These are phyloP conservation scores for Drosophila kepulauana DNA, from an alignment of 1,140 invertebrate genomes.

Conservation along the genomic window DNA sequence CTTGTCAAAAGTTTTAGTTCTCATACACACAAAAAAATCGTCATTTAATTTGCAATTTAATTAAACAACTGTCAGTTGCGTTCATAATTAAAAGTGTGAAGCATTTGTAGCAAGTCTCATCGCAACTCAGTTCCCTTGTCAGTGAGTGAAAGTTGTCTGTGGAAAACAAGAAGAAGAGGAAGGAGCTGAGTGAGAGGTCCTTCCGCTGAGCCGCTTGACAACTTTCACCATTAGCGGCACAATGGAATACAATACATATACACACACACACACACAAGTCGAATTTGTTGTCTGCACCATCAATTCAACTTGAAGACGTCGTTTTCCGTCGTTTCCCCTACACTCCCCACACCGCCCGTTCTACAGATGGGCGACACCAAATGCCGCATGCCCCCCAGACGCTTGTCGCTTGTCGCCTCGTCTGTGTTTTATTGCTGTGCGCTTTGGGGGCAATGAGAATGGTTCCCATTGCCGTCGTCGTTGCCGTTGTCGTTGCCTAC, in stretches of 20 bases:
- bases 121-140: conserved; percentile 51
- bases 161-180: conserved; percentile 54
- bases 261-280: conserved; percentile 59
- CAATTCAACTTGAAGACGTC: conserved; percentile 80
- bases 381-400: conserved; percentile 7
- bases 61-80: not conserved
- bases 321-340: conserved; percentile 31
- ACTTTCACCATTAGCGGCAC: conserved; percentile 81
- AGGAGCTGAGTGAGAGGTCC: conserved; percentile 36
- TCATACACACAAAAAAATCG: too few species aligned
- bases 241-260: conserved; percentile 50
- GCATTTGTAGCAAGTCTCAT: conserved; percentile 11
- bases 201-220: conserved; percentile 69
- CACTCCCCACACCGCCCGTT: not conserved
- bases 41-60: not conserved
- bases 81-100: not conserved
- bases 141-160: conserved; percentile 67
- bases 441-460: conserved; percentile 69
- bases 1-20: too few species aligned
- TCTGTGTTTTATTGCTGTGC: conserved; percentile 77
- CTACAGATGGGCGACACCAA: conserved; percentile 30
- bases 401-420: conserved; percentile 34
- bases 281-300: conserved; percentile 81
- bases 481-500: conserved; percentile 46
- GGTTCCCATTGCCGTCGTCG: conserved; percentile 34